Conservation (phyloP, 1,140 invertebrate species). For the Dreissena polymorpha region DNA sequence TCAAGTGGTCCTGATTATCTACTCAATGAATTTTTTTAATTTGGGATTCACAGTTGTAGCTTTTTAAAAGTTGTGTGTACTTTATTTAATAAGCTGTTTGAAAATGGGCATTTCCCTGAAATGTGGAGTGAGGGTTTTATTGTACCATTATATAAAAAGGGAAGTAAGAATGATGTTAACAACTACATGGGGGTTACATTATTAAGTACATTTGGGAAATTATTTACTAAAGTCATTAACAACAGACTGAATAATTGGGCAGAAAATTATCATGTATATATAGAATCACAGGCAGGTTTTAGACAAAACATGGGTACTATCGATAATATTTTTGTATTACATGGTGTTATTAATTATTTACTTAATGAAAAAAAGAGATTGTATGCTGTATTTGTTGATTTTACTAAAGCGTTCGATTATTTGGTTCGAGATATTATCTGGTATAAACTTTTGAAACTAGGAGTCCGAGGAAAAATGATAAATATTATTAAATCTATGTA, state of each 20-base stretch:
- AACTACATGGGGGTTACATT: conserved; percentile 32
- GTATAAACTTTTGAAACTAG: too few species aligned
- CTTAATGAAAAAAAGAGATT: conserved; percentile 40
- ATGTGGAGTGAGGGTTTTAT: conserved; percentile 10
- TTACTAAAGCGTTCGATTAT: conserved; percentile 60
- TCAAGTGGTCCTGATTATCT: too few species aligned
- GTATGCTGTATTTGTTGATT: conserved; percentile 59
- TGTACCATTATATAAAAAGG: conserved; percentile 30
- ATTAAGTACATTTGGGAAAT: conserved; percentile 28
- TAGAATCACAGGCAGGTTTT: conserved; percentile 62
- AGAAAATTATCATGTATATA: conserved; percentile 23
- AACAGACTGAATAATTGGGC: conserved; percentile 35
- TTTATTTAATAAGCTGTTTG: conserved; percentile 32
- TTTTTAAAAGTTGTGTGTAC: not conserved
- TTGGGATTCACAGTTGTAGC: not conserved
- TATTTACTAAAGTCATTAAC: conserved; percentile 28
- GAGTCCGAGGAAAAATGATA: too few species aligned
- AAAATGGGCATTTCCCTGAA: conserved; percentile 12
- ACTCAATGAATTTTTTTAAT: too few species aligned
- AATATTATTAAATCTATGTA: too few species aligned
- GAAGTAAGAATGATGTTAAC: not conserved
- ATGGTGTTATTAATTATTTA: conserved; percentile 48
- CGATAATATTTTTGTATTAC: conserved; percentile 59
- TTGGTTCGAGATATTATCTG: conserved; percentile 34
- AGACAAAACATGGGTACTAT: conserved; percentile 49